phyloP scores from a whole-genome alignment of 1,140 invertebrate genomes.

The Penaeus indicus region DNA sequence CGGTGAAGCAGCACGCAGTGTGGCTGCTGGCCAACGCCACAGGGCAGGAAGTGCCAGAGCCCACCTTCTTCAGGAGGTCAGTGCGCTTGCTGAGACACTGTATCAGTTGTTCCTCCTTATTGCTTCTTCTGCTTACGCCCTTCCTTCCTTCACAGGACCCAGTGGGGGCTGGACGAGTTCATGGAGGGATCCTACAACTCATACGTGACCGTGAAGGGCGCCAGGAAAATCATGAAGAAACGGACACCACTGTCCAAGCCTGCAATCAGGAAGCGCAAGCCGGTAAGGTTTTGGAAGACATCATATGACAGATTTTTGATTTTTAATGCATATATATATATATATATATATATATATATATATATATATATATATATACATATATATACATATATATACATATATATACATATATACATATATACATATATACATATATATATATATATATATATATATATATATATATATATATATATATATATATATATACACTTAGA shows the following conservation, averaged over 20 bases:
- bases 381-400: not conserved
- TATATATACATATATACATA: not conserved
- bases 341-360: not conserved
- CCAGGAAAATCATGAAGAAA: not conserved
- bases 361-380: not conserved
- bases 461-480: too few species aligned
- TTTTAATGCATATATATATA: too few species aligned
- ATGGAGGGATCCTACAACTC: conserved; percentile 7
- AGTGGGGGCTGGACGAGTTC: not conserved
- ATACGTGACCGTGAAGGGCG: not conserved
- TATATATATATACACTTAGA: too few species aligned
- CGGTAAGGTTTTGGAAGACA: not conserved
- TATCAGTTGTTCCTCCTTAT: too few species aligned
- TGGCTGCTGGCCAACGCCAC: not conserved
- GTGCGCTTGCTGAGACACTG: too few species aligned
- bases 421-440: not conserved
- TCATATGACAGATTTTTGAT: too few species aligned
- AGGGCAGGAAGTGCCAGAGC: not conserved
- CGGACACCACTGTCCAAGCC: not conserved
- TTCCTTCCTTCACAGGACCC: not conserved
- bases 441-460: not conserved
- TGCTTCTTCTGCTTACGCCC: too few species aligned
- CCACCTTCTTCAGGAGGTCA: conserved; percentile 41
- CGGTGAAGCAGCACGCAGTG: not conserved
- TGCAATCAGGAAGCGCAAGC: not conserved